Conservation (phyloP, 2,797 vertebrate genomes). For the Hylomyscus alleni region DNA sequence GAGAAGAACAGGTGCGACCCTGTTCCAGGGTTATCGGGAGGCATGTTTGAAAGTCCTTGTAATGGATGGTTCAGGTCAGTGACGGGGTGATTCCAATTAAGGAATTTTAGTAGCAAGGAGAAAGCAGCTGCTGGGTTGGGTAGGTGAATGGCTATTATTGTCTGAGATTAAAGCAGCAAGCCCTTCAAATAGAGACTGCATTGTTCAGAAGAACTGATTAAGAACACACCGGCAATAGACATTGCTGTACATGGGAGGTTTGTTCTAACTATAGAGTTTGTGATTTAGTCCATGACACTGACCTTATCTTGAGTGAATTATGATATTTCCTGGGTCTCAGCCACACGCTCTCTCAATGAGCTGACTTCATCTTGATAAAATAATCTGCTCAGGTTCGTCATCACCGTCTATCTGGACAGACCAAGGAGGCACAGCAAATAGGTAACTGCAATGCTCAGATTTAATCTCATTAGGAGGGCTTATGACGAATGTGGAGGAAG, state of each 20-base stretch:
- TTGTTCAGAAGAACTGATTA: conserved; percentile 70
- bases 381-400: neutral
- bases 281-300: conserved; percentile 54
- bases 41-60: conserved; percentile 59
- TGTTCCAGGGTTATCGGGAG: neutral
- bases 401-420: neutral
- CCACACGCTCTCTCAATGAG: conserved; percentile 38
- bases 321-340: conserved; percentile 56
- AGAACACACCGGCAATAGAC: neutral
- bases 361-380: conserved; percentile 61
- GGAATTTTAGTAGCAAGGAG: conserved; percentile 56
- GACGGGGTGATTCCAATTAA: conserved; percentile 71
- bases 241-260: neutral
- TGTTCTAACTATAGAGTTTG: conserved; percentile 23
- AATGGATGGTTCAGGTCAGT: conserved; percentile 72
- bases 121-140: neutral
- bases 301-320: conserved; percentile 66
- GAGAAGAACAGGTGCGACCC: neutral
- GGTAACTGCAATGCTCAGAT: neutral
- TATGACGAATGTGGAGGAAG: neutral
- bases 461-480: conserved; percentile 50
- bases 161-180: conserved; percentile 65
- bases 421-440: neutral
- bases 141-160: conserved; percentile 75
- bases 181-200: conserved; percentile 52